A percentile compares a stretch with the other conserved stretches of the same genome.
Evolutionary conservation across 2,113 vertebrate genomes (phyloP).

Genomic region (Amphiprion percula): DNA sequence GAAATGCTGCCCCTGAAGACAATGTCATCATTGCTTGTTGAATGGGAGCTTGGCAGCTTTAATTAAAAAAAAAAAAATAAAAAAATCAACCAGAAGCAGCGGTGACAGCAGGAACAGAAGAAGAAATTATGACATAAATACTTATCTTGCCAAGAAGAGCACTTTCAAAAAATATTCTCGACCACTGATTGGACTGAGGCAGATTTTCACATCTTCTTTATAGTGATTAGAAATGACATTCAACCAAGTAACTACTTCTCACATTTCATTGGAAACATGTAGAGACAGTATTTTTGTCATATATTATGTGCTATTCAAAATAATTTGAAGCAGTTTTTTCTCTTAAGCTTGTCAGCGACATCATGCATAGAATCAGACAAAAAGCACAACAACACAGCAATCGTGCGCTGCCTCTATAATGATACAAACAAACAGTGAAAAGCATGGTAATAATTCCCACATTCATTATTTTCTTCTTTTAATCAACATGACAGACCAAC

Average conservation of each 20-base stretch:
- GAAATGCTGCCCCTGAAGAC: neutral
- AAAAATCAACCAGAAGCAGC: neutral
- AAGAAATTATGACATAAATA: neutral
- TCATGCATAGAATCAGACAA: neutral
- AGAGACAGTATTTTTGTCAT: neutral
- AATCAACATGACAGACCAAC: neutral
- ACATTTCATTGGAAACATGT: neutral
- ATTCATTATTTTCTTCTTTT: slow-evolving; percentile 23
- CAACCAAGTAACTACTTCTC: neutral
- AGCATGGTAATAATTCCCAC: slow-evolving; percentile 5
- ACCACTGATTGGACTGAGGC: neutral
- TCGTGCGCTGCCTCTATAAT: slow-evolving; percentile 1
- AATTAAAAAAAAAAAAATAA: neutral
- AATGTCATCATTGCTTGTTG: neutral
- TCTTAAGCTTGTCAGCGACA: slow-evolving; percentile 7
- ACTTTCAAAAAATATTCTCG: neutral
- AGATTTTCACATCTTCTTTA: no score
- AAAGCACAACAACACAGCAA: neutral
- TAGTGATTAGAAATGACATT: neutral
- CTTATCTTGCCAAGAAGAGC: neutral
- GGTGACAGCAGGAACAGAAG: neutral
- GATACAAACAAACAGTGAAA: slow-evolving; percentile 19
- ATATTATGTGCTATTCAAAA: neutral
- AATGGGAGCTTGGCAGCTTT: neutral
- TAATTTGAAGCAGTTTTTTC: slow-evolving; percentile 5